A percentile compares a stretch with the other conserved stretches of the same genome.
Conservation (phyloP, 92 coral and sea anemone genomes). For the Micromussa lordhowensis region DNA sequence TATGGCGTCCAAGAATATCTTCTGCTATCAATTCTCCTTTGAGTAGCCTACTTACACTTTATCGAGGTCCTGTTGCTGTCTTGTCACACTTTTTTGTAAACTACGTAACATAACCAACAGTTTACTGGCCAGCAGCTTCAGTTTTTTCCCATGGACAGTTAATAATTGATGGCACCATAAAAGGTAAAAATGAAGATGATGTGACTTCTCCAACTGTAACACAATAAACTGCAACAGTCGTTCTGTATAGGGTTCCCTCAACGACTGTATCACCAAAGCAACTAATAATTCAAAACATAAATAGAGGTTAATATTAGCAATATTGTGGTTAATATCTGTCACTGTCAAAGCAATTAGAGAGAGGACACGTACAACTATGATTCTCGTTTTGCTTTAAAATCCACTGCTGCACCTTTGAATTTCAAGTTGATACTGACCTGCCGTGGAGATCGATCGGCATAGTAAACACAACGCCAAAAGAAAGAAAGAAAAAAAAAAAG, state of each 20-base stretch:
- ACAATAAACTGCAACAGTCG: conserved; percentile 87
- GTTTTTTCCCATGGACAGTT: conserved; percentile 82
- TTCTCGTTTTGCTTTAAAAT: too few relatives aligned
- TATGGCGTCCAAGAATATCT: too few relatives aligned
- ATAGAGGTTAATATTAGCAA: not conserved
- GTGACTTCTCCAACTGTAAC: conserved; percentile 84
- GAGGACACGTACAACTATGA: too few relatives aligned
- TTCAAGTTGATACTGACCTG: too few relatives aligned
- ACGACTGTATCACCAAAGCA: conserved; percentile 79
- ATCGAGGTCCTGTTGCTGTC: conserved; percentile 86
- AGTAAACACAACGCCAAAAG: too few relatives aligned
- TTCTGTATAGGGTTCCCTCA: conserved; percentile 83
- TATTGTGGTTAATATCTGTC: too few relatives aligned
- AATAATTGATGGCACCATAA: conserved; percentile 90
- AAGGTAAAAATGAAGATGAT: conserved; percentile 88
- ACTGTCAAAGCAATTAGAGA: too few relatives aligned
- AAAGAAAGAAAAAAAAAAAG: too few relatives aligned
- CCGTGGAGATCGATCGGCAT: too few relatives aligned
- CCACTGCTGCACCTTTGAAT: too few relatives aligned
- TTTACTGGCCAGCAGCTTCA: conserved; percentile 78
- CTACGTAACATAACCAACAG: conserved; percentile 80
- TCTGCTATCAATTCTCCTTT: too few relatives aligned
- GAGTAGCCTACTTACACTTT: conserved; percentile 79
- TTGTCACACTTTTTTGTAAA: conserved; percentile 86
- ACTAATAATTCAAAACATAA: conserved; percentile 49